Evolutionary conservation across 1,140 invertebrate genomes (phyloP), one percentile per base, ranked within the genome.

Genomic region (Hylaeus volcanicus): DNA sequence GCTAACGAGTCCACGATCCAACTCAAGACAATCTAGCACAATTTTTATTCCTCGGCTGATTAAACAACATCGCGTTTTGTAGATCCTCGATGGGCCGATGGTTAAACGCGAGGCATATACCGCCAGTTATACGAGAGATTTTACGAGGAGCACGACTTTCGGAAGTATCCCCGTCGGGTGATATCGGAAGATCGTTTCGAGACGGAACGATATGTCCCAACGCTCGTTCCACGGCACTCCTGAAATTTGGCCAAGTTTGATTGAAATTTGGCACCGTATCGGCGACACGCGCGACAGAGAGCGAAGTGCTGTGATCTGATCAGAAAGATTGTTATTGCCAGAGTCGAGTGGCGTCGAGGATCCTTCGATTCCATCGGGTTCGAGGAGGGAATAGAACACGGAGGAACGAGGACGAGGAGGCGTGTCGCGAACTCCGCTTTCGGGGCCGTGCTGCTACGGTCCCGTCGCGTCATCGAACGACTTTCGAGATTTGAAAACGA

Each of bases 401-500:
- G 26, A 26, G 26, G 26, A 48, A 63, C 12, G 81, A 39, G 43
- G 15, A 6, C 56, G 45, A 15, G 39, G 81, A 74, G 26, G 45
- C 45, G 45, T 48, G 45, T 48, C 45, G 45, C 45, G 45, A 6
- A 48, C 45, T 8, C 8, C 5, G 45, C 45, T 26, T 26, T 26
- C 26, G 26, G 26, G 26, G 26, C 26, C 26, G 26, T 26, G 26
- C 26, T 26, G 8, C 45, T 5, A 45, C 11, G n/a, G 11, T 69
- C 9, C 39, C 39, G 48, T 64, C 45, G 37, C 2, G 12, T 74
- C 66, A 63, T 43, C 48, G 63, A 68, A 83, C 72, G 80, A 82
- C 74, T 83, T 86, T 87, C 74, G 85, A 79, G 81, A 89, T 91
- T 87, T 89, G 88, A 89, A 90, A 91, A 86, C 83, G 85, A 89